Percentiles rank a stretch among this genome's conserved stretches.
phyloP scores from a whole-genome alignment of 2,888 invertebrate genomes.

The Platycnemis pennipes region DNA sequence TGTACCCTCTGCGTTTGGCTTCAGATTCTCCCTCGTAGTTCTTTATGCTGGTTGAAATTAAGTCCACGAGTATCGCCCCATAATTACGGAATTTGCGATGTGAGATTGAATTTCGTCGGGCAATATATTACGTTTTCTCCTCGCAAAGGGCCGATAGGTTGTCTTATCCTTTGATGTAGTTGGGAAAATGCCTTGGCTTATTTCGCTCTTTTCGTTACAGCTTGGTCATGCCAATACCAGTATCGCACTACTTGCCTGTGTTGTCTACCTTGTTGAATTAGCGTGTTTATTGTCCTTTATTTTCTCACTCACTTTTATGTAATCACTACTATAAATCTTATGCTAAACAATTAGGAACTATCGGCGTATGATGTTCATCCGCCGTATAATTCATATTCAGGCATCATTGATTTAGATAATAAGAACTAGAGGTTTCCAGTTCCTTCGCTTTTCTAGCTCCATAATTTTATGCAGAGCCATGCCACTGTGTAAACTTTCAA shows the following conservation, averaged over 20 bases:
- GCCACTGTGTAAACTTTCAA: no score
- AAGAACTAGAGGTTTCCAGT: no score
- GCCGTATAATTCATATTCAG: no score
- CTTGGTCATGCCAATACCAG: background rate
- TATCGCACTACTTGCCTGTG: background rate
- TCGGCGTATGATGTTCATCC: no score
- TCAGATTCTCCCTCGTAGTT: background rate
- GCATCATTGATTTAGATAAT: no score
- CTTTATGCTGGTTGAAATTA: background rate
- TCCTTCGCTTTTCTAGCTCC: no score
- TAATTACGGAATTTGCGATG: background rate
- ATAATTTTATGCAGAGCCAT: no score
- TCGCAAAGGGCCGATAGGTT: background rate
- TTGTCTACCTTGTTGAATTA: background rate
- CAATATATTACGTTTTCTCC: background rate
- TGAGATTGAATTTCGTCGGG: background rate
- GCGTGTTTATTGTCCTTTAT: no score
- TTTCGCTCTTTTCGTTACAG: background rate
- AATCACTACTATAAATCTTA: no score
- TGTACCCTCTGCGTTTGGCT: background rate
- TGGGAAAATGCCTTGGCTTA: background rate
- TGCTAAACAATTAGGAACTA: no score
- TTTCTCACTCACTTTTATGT: no score
- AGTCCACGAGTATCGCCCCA: background rate
- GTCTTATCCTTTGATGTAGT: background rate